Evolutionary conservation across 2,888 invertebrate genomes (phyloP), one percentile per base, ranked within the genome.

Genomic region (Caenorhabditis drosophilae): DNA sequence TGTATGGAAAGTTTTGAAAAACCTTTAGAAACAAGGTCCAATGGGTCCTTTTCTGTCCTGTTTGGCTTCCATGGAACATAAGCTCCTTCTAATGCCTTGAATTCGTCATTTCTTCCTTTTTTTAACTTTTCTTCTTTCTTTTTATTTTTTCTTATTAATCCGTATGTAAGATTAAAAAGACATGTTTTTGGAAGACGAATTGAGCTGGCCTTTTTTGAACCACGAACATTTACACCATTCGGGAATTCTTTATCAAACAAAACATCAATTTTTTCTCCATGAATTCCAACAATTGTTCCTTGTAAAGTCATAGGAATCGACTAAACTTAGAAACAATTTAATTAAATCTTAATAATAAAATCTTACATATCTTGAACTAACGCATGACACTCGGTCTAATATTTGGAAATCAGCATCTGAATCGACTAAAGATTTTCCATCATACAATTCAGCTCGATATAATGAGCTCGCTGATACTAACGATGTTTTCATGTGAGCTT

Each of bases 171-270:
- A 45, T 76, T 76, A 34, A 76, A 54, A 2, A 76, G 56, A 11
- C 62, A 27, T 12, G 53, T 38, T 16, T 52, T 42, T 9, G 70
- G 62, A n/a, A 74, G 46, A n/a, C 64, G 57, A n/a, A 48, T 54
- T 15, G 68, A 61, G 0, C 59, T 53, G 2, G 58, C 34, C 16
- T 42, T 11, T 0, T n/a, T 48, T n/a, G 64, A 66, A 18, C 26
- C 52, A 12, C 59, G 55, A 4, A 51, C 63, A 20, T 47, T 62
- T 34, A 55, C 27, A 18, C 89, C 92, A 18, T 90, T 90, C 31
- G 88, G 85, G 84, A 93, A 91, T 23, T 88, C 84, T 66, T 89
- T 86, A 80, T 94, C 93, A 82, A 93, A 93, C 56, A 93, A 85
- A 22, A 94, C 88, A 72, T 92, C 92, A 81, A 90, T 91, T 25